Base-by-base conservation (phyloP, 2,888 invertebrate species). In the Trissolcus japonicus region DNA sequence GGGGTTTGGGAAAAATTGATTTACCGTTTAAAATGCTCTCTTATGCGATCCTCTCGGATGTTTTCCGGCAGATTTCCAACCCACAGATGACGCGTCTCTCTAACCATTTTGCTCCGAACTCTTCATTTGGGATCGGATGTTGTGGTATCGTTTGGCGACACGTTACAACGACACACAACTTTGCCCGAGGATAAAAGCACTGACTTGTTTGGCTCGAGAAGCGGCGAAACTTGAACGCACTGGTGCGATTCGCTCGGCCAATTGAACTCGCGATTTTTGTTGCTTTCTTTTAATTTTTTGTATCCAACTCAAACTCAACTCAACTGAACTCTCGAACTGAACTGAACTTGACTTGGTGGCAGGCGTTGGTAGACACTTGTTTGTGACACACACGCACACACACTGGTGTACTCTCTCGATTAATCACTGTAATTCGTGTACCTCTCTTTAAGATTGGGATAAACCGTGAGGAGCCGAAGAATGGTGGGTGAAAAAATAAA, bases 71-170 rank as follows among this genome's bases (percentile, higher is more conserved):
- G 96, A 94, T 98, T 98, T 95, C 98, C 98, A 94, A 98, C 97
- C 97, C 98, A 98, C 94, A 98, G 95, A 94, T 98, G 98, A 94
- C 98, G 96, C 94, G 98, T 98, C 97, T 98, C 98, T 95, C 98
- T 98, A 95, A 98, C 98, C 98, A 98, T 98, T 95, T 95, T 97
- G 95, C 95, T 94, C 94, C 94, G 92, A 94, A 94, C 94, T 94
- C 95, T 95, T 95, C 95, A 95, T 95, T 94, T 94, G 94, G 94
- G 93, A 93, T 92, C 87, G 89, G 88, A 89, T 89, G 88, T 88
- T 89, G 88, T 89, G 89, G 86, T 88, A 88, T 89, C 89, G 89
- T 87, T 87, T 89, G 86, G 86, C 86, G 87, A 87, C 87, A 88
- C 88, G 87, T 87, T 87, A 88, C 87, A 87, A 88, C 87, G 87